Percentiles rank a stretch among this genome's conserved stretches.
Evolutionary conservation across 2,797 vertebrate genomes (phyloP).

Genomic region (Hyperoplus lanceolatus): DNA sequence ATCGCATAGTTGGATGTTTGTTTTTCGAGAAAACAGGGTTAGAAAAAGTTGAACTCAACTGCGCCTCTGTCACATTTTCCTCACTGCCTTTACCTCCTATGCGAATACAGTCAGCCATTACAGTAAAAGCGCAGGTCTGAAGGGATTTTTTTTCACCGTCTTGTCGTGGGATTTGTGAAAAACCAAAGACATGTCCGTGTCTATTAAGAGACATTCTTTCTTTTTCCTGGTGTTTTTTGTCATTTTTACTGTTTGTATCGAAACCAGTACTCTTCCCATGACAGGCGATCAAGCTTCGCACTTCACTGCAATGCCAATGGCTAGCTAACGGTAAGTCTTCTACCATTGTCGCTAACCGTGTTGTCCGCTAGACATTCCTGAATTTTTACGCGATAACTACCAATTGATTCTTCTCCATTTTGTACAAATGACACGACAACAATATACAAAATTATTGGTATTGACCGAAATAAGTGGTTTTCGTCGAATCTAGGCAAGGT

Average conservation of each 20-base stretch:
- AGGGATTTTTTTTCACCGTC: slow-evolving; percentile 78
- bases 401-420: slow-evolving; percentile 54
- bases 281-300: slow-evolving; percentile 82
- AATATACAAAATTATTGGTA: slow-evolving; percentile 77
- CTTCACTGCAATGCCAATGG: slow-evolving; percentile 85
- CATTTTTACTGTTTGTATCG: slow-evolving; percentile 40
- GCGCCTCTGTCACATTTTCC: slow-evolving; percentile 88
- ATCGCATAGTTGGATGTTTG: slow-evolving; percentile 52
- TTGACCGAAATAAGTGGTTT: slow-evolving; percentile 56
- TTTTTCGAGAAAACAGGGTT: slow-evolving; percentile 81
- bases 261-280: slow-evolving; percentile 76
- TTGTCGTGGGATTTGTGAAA: slow-evolving; percentile 22
- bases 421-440: slow-evolving; percentile 43
- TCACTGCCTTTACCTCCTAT: slow-evolving; percentile 91
- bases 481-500: slow-evolving; percentile 66
- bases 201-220: slow-evolving; percentile 32
- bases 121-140: slow-evolving; percentile 90
- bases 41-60: slow-evolving; percentile 92
- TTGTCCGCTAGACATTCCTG: slow-evolving; percentile 75
- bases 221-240: slow-evolving; percentile 72
- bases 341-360: slow-evolving; percentile 84
- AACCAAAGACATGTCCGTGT: slow-evolving; percentile 40
- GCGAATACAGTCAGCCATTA: slow-evolving; percentile 98
- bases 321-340: slow-evolving; percentile 78
- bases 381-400: slow-evolving; percentile 76